Evolutionary conservation across 35 echinoderm and acorn worm species (phyloP).

Genomic region (Ophioderma brevispina): DNA sequence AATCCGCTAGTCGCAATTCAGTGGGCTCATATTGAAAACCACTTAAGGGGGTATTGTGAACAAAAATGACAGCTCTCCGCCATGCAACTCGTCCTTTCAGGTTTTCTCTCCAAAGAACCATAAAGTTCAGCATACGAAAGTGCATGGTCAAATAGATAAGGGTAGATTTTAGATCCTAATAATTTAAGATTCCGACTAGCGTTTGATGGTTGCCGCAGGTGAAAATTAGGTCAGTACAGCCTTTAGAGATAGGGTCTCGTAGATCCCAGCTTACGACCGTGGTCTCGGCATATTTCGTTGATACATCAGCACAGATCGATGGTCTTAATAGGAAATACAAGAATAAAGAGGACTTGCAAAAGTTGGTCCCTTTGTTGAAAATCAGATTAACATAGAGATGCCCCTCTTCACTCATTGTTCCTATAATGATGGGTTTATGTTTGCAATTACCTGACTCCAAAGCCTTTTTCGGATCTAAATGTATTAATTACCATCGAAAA

Average conservation of each 20-base stretch:
- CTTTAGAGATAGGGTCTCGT: background rate
- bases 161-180: background rate
- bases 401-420: conserved; percentile 37
- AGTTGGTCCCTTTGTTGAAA: background rate
- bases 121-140: conserved; percentile 41
- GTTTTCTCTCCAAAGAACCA: too few relatives aligned
- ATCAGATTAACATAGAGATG: conserved; percentile 23
- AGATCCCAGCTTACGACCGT: background rate
- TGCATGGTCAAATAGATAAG: conserved; percentile 65
- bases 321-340: background rate
- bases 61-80: too few relatives aligned
- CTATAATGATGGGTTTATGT: conserved; percentile 55
- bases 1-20: too few relatives aligned
- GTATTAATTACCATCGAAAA: background rate
- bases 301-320: background rate
- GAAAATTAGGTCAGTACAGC: background rate
- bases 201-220: background rate
- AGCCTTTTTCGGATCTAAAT: background rate
- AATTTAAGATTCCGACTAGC: background rate
- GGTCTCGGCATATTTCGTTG: background rate
- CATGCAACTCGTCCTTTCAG: too few relatives aligned
- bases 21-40: too few relatives aligned
- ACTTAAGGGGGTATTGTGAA: too few relatives aligned
- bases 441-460: conserved; percentile 32
- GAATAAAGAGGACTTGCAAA: background rate